phyloP scores from a whole-genome alignment of 2,888 invertebrate genomes.

The Pachydiplax longipennis region DNA sequence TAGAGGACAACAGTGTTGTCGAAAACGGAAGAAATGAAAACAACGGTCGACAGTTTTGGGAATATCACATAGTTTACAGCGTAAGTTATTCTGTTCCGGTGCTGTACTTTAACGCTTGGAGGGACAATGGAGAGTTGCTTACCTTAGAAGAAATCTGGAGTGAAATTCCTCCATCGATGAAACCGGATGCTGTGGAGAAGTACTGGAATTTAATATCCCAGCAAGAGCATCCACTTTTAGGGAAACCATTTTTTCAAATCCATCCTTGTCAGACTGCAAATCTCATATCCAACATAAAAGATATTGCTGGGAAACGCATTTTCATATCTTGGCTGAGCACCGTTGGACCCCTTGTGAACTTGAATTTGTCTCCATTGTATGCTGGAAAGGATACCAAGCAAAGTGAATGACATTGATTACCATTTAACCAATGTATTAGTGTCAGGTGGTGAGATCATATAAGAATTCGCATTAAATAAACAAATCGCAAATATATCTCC shows the following conservation, averaged over 20 bases:
- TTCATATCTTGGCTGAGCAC: slow-evolving; percentile 53
- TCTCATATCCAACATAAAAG: slow-evolving; percentile 47
- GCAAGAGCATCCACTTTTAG: slow-evolving; percentile 53
- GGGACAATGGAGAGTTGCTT: slow-evolving; percentile 52
- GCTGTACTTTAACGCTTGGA: slow-evolving; percentile 68
- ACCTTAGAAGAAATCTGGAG: slow-evolving; percentile 50
- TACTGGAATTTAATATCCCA: slow-evolving; percentile 58
- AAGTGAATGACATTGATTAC: background rate
- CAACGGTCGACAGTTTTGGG: slow-evolving; percentile 53
- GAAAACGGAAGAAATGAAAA: background rate
- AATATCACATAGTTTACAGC: slow-evolving; percentile 55
- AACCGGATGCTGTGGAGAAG: slow-evolving; percentile 71
- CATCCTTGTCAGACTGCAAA: slow-evolving; percentile 53
- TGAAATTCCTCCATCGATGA: slow-evolving; percentile 60
- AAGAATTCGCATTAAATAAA: too few relatives aligned
- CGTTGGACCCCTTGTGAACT: slow-evolving; percentile 50
- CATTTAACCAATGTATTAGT: too few relatives aligned
- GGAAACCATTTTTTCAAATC: slow-evolving; percentile 52
- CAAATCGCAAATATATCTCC: too few relatives aligned
- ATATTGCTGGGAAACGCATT: slow-evolving; percentile 48
- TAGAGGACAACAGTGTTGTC: background rate
- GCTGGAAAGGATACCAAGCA: background rate
- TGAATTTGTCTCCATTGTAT: slow-evolving; percentile 48
- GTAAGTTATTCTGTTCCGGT: slow-evolving; percentile 53
- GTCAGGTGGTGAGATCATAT: too few relatives aligned